Evolutionary conservation across 2,888 invertebrate genomes (phyloP).

Genomic region (Drosophila nr. perissopoda): DNA sequence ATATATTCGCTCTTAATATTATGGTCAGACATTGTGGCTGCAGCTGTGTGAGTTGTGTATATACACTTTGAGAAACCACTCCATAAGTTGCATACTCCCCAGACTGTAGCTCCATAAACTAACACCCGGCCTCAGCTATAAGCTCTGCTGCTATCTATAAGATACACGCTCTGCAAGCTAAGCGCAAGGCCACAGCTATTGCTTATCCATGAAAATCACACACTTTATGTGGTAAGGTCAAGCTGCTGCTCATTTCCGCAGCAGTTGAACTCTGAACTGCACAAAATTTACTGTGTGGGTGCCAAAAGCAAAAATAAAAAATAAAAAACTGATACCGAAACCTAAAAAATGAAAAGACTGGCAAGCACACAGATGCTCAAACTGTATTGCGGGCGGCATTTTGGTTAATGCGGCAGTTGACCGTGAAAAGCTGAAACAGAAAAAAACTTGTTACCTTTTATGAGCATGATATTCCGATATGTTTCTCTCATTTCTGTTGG

Average conservation of each 20-base stretch:
- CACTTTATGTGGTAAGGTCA: constrained; percentile 26
- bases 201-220: not conserved
- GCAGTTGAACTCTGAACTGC: constrained; percentile 41
- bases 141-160: not conserved
- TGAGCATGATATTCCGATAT: constrained; percentile 63
- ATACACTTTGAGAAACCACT: too few species aligned
- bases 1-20: not conserved
- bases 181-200: not conserved
- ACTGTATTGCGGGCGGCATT: constrained; percentile 28
- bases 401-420: constrained; percentile 56
- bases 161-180: not conserved
- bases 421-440: constrained; percentile 55
- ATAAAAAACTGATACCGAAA: not conserved
- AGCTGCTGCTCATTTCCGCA: constrained; percentile 28
- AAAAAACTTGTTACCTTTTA: constrained; percentile 62
- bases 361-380: constrained; percentile 10
- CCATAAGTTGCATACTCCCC: too few species aligned
- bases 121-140: not conserved
- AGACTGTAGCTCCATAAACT: not conserved
- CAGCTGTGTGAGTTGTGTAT: not conserved
- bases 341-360: constrained; percentile 1
- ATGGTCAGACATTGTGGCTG: not conserved
- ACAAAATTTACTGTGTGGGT: constrained; percentile 46
- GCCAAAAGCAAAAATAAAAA: not conserved
- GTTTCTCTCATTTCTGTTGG: constrained; percentile 17